Conservation (phyloP, 2,113 vertebrate genomes). For the Actinemys pallida region DNA sequence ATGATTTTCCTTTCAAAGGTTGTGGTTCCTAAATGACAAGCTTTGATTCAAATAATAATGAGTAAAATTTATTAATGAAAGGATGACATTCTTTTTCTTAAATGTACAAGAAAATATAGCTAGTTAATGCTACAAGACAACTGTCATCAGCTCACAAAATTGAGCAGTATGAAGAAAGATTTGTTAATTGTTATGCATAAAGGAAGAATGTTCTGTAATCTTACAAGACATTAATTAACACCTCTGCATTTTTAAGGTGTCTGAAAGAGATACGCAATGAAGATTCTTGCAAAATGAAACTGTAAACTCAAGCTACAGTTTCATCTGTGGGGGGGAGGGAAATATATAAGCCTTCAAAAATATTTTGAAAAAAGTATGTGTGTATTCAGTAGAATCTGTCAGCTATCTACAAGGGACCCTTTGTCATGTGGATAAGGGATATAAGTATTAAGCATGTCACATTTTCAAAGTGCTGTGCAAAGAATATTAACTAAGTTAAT, state of each 20-base stretch:
- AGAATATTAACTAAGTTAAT: not conserved
- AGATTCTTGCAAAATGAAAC: not conserved
- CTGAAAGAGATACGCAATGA: not conserved
- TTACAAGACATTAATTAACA: not conserved
- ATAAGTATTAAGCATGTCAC: not conserved
- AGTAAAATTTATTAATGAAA: not conserved
- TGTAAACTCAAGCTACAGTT: accelerated
- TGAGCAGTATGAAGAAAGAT: not conserved
- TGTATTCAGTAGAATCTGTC: not conserved
- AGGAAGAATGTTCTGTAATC: conserved; percentile 2
- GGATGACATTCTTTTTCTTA: not conserved
- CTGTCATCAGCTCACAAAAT: not conserved
- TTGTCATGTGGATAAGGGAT: not conserved
- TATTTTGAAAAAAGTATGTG: not conserved
- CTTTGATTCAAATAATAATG: not conserved
- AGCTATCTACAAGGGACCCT: accelerated
- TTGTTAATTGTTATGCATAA: not conserved
- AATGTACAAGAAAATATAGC: accelerated
- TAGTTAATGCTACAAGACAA: not conserved
- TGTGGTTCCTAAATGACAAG: not conserved
- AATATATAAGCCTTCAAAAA: not conserved
- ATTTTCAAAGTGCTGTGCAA: not conserved
- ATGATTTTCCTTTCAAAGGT: not conserved
- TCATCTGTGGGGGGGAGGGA: not conserved
- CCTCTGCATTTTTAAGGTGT: not conserved